A percentile compares a stretch with the other conserved stretches of the same genome.
Evolutionary conservation across 2,797 vertebrate genomes (phyloP).

Genomic region (Otolemur crassicaudatus): DNA sequence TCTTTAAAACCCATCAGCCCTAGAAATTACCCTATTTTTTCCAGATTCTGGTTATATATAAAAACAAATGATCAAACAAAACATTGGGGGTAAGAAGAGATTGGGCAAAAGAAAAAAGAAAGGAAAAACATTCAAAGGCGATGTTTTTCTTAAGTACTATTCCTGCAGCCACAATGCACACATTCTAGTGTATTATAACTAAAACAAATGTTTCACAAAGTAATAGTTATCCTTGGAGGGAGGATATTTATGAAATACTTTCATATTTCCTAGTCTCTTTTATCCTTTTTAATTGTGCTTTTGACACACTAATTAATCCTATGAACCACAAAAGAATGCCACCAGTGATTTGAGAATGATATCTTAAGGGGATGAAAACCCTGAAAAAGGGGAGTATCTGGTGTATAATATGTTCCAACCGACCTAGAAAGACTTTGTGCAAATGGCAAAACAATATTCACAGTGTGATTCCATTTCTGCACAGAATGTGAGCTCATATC

Average conservation of each 20-base stretch:
- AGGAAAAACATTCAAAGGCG: not conserved
- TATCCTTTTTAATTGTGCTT: not conserved
- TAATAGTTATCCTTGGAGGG: not conserved
- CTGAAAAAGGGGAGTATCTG: not conserved
- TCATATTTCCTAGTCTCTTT: not conserved
- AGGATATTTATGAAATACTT: not conserved
- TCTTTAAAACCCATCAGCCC: not conserved
- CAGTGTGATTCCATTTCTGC: not conserved
- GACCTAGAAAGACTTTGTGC: not conserved
- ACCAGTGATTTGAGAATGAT: not conserved
- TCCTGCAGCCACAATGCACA: not conserved
- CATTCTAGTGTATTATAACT: not conserved
- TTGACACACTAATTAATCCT: not conserved
- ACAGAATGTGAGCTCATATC: not conserved
- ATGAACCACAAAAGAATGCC: not conserved
- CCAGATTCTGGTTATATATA: not conserved
- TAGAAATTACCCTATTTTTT: not conserved
- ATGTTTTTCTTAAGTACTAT: not conserved
- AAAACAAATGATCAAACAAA: constrained; percentile 42
- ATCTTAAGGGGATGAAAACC: not conserved
- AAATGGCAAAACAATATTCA: not conserved
- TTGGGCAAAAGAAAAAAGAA: not conserved
- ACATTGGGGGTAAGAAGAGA: not conserved
- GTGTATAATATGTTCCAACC: not conserved
- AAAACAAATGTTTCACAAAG: not conserved